phyloP scores from a whole-genome alignment of 2,797 vertebrate genomes.

The Ciconia nigra region DNA sequence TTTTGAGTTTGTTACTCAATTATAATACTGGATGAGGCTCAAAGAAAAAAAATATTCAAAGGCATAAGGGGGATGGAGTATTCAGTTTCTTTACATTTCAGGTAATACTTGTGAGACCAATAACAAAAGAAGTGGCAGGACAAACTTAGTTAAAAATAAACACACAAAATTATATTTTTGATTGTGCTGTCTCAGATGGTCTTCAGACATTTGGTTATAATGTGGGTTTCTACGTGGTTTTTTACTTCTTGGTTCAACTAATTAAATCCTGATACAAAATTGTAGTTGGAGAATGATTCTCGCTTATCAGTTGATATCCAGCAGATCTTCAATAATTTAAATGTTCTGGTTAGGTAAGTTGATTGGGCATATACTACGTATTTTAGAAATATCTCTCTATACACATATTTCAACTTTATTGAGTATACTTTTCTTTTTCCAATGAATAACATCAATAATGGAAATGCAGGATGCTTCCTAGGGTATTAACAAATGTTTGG shows the following conservation, averaged over 20 bases:
- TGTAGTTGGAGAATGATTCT: neutral
- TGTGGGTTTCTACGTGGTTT: neutral
- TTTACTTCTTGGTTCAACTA: neutral
- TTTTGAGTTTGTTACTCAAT: neutral
- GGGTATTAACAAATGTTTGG: slow-evolving; percentile 9
- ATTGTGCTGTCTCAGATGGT: neutral
- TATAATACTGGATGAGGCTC: neutral
- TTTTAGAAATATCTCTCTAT: neutral
- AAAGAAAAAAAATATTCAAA: neutral
- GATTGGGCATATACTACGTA: accelerated
- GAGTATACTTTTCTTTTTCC: neutral
- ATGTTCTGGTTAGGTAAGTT: neutral
- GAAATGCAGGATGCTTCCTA: neutral
- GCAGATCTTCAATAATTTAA: neutral
- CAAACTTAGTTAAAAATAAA: neutral
- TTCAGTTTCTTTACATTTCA: neutral
- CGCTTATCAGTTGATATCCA: neutral
- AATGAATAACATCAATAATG: neutral
- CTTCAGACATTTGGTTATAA: neutral
- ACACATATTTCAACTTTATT: neutral
- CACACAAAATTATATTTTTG: neutral
- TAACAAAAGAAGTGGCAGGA: neutral
- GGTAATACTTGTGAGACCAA: neutral
- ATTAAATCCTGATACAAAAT: neutral
- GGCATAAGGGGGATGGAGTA: neutral